phyloP scores from a whole-genome alignment of 2,113 vertebrate species.

The Hystrix brachyura region DNA sequence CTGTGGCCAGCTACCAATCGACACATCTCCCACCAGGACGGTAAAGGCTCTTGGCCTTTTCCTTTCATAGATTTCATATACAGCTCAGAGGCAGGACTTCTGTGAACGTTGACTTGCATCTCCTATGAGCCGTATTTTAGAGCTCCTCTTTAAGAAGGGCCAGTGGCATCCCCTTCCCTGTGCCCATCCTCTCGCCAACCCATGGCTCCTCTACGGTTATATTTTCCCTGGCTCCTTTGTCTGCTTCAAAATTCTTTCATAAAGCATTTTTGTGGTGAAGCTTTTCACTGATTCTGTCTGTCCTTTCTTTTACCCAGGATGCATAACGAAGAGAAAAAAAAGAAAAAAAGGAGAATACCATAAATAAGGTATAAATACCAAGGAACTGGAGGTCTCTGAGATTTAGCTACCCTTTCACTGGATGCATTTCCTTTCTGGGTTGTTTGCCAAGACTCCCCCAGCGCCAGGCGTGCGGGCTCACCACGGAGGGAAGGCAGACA shows the following conservation, averaged over 20 bases:
- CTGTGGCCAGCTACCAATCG: too few relatives aligned
- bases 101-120: background rate
- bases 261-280: constrained; percentile 45
- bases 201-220: background rate
- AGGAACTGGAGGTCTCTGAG: constrained; percentile 48
- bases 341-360: constrained; percentile 50
- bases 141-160: background rate
- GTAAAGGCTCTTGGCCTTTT: background rate
- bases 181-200: background rate
- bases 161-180: background rate
- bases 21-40: background rate
- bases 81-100: background rate
- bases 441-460: constrained; percentile 57
- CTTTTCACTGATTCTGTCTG: constrained; percentile 55
- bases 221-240: background rate
- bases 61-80: background rate
- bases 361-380: constrained; percentile 42
- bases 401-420: constrained; percentile 52
- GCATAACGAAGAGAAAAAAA: constrained; percentile 25
- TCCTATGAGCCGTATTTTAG: background rate
- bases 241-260: constrained; percentile 41
- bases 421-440: constrained; percentile 55
- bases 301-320: constrained; percentile 50
- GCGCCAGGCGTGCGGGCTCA: background rate
- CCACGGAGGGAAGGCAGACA: background rate